These are phyloP conservation scores for Scomber japonicus DNA, from an alignment of 2,113 vertebrate species.

Conservation along the genomic window DNA sequence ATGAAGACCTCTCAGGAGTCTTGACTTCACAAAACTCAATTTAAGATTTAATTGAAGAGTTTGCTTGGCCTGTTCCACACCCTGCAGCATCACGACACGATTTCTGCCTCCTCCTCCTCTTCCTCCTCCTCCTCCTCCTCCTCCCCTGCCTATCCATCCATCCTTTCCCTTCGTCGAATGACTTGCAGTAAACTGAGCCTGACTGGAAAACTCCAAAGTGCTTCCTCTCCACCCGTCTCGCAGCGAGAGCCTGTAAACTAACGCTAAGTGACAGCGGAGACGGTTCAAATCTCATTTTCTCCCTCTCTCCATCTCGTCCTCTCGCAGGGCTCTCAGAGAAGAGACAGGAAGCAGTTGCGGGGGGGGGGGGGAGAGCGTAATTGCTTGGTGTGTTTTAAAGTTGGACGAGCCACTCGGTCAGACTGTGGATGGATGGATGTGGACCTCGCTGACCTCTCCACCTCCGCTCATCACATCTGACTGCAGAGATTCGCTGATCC, in stretches of 20 bases:
- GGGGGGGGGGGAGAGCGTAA: slow-evolving; percentile 36
- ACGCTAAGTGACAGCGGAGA: slow-evolving; percentile 63
- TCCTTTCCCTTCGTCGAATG: slow-evolving; percentile 9
- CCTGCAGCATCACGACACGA: not conserved
- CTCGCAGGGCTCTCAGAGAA: slow-evolving; percentile 8
- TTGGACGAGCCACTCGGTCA: slow-evolving; percentile 15
- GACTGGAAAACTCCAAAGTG: slow-evolving; percentile 68
- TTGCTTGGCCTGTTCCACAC: slow-evolving; percentile 23
- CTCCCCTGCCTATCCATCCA: not conserved
- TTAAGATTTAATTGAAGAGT: slow-evolving; percentile 19
- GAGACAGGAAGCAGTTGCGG: not conserved
- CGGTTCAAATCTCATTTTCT: slow-evolving; percentile 55
- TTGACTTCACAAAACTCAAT: slow-evolving; percentile 13
- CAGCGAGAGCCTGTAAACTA: slow-evolving; percentile 50
- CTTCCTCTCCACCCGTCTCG: slow-evolving; percentile 41
- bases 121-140: not conserved
- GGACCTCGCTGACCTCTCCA: slow-evolving; percentile 9
- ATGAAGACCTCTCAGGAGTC: not conserved
- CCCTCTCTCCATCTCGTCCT: slow-evolving; percentile 29
- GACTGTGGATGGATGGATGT: slow-evolving; percentile 17
- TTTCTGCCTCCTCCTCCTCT: not conserved
- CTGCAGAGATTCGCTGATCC: too few species aligned
- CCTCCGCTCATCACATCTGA: not conserved
- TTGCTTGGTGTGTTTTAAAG: slow-evolving; percentile 22
- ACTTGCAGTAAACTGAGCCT: slow-evolving; percentile 57